phyloP scores from a whole-genome alignment of 2,797 vertebrate species.

The Pristis pectinata region DNA sequence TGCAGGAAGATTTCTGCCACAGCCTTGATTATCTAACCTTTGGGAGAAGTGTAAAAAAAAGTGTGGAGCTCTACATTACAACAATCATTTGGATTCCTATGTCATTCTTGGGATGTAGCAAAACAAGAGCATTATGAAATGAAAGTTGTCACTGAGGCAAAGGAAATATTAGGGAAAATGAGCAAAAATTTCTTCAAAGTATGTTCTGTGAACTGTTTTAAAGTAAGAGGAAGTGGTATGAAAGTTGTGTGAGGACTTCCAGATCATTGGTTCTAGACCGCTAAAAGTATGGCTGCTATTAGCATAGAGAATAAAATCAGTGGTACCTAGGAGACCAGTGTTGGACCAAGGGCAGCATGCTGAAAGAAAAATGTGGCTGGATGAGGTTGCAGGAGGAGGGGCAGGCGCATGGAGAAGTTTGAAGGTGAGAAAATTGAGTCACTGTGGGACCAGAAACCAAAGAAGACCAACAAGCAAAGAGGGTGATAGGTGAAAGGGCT shows the following conservation, averaged over 20 bases:
- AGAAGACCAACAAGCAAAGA: too few relatives aligned
- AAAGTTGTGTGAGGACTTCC: background rate
- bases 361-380: background rate
- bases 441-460: background rate
- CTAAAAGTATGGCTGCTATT: too few relatives aligned
- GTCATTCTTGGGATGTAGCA: background rate
- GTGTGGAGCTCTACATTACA: background rate
- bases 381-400: background rate
- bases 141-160: background rate
- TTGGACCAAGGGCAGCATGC: background rate
- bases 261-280: background rate
- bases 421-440: background rate
- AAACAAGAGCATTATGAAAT: background rate
- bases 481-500: background rate
- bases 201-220: background rate
- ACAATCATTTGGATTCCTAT: background rate
- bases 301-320: background rate
- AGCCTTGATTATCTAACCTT: background rate
- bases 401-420: background rate
- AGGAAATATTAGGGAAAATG: background rate
- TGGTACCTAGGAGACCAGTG: background rate
- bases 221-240: background rate
- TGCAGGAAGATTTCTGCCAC: too few relatives aligned
- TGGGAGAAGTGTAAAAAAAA: background rate
- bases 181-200: background rate